Conservation (phyloP, 2,113 vertebrate genomes). For the Datnioides undecimradiatus region DNA sequence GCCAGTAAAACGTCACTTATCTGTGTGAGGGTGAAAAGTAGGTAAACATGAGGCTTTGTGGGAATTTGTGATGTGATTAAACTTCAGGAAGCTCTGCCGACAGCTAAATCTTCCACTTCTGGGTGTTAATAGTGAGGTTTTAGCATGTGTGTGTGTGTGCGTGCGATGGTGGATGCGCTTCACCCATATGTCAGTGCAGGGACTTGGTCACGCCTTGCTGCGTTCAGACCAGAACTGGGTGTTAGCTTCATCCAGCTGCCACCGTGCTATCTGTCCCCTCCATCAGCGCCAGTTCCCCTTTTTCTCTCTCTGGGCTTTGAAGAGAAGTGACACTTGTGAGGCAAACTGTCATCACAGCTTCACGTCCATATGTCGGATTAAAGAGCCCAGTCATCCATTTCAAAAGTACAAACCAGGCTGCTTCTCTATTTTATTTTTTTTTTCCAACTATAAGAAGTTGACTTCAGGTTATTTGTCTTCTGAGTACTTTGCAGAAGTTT, state of each 20-base stretch:
- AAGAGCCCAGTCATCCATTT: conserved; percentile 70
- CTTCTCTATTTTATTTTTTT: too few species aligned
- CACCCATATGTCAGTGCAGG: conserved; percentile 22
- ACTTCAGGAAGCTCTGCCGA: neutral
- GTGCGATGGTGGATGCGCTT: conserved; percentile 26
- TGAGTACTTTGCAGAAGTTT: neutral
- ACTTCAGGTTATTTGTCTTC: conserved; percentile 18
- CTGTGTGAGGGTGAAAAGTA: neutral
- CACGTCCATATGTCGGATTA: conserved; percentile 46
- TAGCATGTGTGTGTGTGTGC: neutral
- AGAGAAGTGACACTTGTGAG: conserved; percentile 71
- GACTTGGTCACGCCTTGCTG: conserved; percentile 62
- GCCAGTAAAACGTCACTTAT: conserved; percentile 46
- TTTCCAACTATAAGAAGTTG: conserved; percentile 27
- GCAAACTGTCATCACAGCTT: conserved; percentile 59
- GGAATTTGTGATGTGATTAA: conserved; percentile 34
- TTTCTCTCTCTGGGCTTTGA: conserved; percentile 58
- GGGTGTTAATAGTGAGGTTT: too few species aligned
- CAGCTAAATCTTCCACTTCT: neutral
- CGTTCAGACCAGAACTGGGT: conserved; percentile 66
- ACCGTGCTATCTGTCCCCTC: conserved; percentile 66
- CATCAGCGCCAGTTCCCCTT: conserved; percentile 78
- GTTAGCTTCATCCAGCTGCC: conserved; percentile 76
- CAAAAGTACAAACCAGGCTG: conserved; percentile 12
- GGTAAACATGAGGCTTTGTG: conserved; percentile 14